Evolutionary conservation across 2,113 vertebrate species (phyloP).

Genomic region (Scomber japonicus): DNA sequence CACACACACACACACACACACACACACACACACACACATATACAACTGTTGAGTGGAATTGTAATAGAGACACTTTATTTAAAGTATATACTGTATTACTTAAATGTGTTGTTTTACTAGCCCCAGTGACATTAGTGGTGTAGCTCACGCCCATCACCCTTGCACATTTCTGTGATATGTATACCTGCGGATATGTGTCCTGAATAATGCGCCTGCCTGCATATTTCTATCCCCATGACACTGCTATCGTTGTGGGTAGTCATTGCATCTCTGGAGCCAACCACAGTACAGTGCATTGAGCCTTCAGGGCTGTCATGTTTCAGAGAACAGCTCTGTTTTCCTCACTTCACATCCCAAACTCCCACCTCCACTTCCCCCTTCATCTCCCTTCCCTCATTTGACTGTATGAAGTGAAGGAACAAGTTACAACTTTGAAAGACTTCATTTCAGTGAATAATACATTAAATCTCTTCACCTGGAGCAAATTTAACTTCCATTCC

Average conservation of each 20-base stretch:
- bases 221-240: conserved; percentile 26
- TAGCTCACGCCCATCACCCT: neutral
- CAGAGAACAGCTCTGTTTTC: conserved; percentile 55
- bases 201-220: conserved; percentile 36
- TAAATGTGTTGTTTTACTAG: too few species aligned
- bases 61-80: too few species aligned
- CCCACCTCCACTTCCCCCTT: conserved; percentile 16
- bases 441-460: conserved; percentile 69
- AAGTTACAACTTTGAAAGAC: conserved; percentile 43
- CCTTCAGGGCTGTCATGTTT: conserved; percentile 56
- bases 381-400: conserved; percentile 25
- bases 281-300: neutral
- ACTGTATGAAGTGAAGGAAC: conserved; percentile 32
- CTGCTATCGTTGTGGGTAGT: conserved; percentile 36
- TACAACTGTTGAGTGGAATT: too few species aligned
- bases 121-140: neutral
- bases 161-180: conserved; percentile 4
- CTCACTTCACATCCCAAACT: conserved; percentile 38
- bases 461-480: conserved; percentile 63
- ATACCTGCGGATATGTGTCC: conserved; percentile 18
- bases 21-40: too few species aligned
- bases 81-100: too few species aligned
- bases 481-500: conserved; percentile 53
- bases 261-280: conserved; percentile 17
- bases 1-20: too few species aligned